phyloP scores from a whole-genome alignment of 2,888 invertebrate genomes.

The Lepas anatifera region DNA sequence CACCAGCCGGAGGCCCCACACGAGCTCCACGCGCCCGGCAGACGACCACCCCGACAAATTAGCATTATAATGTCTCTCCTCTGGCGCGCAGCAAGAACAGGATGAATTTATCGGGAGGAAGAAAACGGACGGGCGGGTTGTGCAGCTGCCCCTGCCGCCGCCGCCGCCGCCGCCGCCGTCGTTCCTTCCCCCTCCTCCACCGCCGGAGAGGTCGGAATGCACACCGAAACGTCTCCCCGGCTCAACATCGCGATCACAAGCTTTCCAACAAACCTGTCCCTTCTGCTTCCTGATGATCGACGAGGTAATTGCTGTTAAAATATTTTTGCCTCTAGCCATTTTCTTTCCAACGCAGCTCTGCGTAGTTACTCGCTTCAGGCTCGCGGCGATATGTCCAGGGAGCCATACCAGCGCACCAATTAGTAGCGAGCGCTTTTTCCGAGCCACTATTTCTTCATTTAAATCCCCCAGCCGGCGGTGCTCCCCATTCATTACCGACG shows the following conservation, averaged over 20 bases:
- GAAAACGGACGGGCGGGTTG: not conserved
- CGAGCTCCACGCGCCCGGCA: not conserved
- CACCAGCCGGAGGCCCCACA: too few relatives aligned
- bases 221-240: too few relatives aligned
- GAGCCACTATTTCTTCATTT: constrained; percentile 7
- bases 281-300: too few relatives aligned
- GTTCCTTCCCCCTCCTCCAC: too few relatives aligned
- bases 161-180: too few relatives aligned
- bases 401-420: not conserved
- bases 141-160: not conserved
- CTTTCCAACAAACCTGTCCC: too few relatives aligned
- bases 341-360: too few relatives aligned
- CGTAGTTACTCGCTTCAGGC: too few relatives aligned
- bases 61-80: constrained; percentile 8
- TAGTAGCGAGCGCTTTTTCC: not conserved
- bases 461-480: not conserved
- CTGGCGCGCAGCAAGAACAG: not conserved
- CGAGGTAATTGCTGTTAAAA: too few relatives aligned
- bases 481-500: constrained; percentile 2
- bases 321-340: too few relatives aligned
- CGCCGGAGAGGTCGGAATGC: too few relatives aligned
- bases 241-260: too few relatives aligned
- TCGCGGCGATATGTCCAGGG: not conserved
- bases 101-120: not conserved
- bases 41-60: not conserved